Percentiles rank a stretch among this genome's conserved stretches.
Evolutionary conservation across 37 sponge, comb jelly and placozoan genomes (phyloP).

Genomic region (Spongilla lacustris): DNA sequence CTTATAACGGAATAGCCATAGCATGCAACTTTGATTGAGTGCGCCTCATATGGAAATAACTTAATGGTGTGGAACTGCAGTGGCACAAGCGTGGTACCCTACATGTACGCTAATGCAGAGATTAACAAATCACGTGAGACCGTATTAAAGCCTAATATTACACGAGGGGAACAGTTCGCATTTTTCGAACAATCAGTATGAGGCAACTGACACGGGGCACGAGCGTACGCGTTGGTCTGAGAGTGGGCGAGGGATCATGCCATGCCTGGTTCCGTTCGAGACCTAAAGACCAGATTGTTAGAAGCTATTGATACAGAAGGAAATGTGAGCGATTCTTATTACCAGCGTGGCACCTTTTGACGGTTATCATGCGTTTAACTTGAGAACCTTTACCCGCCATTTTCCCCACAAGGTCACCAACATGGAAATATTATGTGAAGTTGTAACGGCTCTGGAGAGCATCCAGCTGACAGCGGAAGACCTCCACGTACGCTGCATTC

Average conservation of each 20-base stretch:
- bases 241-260: constrained; percentile 34
- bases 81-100: too few relatives aligned
- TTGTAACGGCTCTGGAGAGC: constrained; percentile 58
- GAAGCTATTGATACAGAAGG: constrained; percentile 72
- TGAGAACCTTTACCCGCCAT: constrained; percentile 37
- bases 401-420: constrained; percentile 67
- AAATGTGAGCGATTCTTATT: constrained; percentile 55
- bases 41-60: too few relatives aligned
- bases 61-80: too few relatives aligned
- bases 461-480: constrained; percentile 64
- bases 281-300: constrained; percentile 52
- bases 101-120: too few relatives aligned
- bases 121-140: neutral
- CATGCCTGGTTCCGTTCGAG: constrained; percentile 67
- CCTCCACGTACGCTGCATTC: constrained; percentile 41
- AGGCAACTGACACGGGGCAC: neutral
- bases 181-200: neutral
- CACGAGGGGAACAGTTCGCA: neutral
- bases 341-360: neutral
- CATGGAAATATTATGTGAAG: constrained; percentile 47
- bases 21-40: neutral
- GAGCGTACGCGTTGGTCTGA: neutral
- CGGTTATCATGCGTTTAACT: neutral
- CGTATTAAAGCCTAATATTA: neutral
- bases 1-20: too few relatives aligned